phyloP scores from a whole-genome alignment of 1,140 invertebrate genomes.

The Aricia agestis region DNA sequence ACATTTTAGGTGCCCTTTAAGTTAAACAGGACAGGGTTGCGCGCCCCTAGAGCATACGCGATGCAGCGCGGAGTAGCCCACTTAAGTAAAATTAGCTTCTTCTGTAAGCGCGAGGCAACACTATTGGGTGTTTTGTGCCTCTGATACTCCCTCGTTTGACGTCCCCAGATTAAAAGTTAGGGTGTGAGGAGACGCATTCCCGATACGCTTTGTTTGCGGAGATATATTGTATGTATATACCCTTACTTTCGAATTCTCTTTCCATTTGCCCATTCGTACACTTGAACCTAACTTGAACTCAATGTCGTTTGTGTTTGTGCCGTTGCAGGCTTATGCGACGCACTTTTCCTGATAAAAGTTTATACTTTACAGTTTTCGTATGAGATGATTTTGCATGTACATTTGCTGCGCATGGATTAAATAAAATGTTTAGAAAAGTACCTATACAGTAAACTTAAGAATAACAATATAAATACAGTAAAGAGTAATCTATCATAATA shows the following conservation, averaged over 20 bases:
- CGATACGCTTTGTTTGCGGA: slow-evolving; percentile 48
- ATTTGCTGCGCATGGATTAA: no score
- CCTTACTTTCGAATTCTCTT: slow-evolving; percentile 38
- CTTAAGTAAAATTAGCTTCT: slow-evolving; percentile 75
- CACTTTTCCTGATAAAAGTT: not conserved
- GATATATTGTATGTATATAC: slow-evolving; percentile 30
- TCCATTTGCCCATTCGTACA: slow-evolving; percentile 38
- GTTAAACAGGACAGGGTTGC: slow-evolving; percentile 46
- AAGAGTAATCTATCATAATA: no score
- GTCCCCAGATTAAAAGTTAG: slow-evolving; percentile 58
- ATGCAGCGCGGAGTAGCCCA: slow-evolving; percentile 62
- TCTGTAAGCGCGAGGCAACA: slow-evolving; percentile 67
- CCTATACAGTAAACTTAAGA: no score
- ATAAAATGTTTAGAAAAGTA: no score
- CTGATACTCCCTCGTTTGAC: slow-evolving; percentile 64
- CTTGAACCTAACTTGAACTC: slow-evolving; percentile 28
- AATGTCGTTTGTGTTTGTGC: slow-evolving; percentile 11
- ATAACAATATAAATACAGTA: no score
- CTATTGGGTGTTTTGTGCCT: slow-evolving; percentile 69
- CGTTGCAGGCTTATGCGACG: not conserved
- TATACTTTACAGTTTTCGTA: not conserved
- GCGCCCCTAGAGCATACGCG: slow-evolving; percentile 43
- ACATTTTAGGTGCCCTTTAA: slow-evolving; percentile 49
- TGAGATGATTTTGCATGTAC: no score
- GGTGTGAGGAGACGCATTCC: slow-evolving; percentile 38